A percentile compares a stretch with the other conserved stretches of the same genome.
These are phyloP conservation scores for Gobiocypris rarus DNA, from an alignment of 2,113 vertebrate genomes.

Conservation along the genomic window DNA sequence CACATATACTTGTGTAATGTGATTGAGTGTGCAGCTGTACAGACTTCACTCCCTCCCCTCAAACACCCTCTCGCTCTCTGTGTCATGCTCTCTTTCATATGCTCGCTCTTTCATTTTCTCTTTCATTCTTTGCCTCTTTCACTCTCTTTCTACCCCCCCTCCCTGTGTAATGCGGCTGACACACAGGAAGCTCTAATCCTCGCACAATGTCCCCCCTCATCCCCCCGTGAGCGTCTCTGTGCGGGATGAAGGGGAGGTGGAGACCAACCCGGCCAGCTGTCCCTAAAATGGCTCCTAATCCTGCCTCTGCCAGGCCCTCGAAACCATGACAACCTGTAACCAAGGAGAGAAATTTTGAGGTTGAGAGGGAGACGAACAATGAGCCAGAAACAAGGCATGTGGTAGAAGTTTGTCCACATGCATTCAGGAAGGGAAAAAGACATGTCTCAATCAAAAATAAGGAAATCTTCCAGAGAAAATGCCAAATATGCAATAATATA, in stretches of 20 bases:
- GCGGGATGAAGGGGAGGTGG: constrained; percentile 70
- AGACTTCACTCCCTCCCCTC: constrained; percentile 57
- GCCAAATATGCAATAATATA: not conserved
- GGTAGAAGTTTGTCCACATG: constrained; percentile 80
- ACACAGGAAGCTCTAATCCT: constrained; percentile 84
- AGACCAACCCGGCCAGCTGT: constrained; percentile 80
- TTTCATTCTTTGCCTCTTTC: constrained; percentile 76
- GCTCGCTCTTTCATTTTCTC: constrained; percentile 77
- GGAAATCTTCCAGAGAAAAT: not conserved
- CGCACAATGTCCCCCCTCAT: constrained; percentile 74
- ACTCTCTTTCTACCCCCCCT: constrained; percentile 65
- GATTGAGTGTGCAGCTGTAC: constrained; percentile 81
- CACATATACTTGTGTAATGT: constrained; percentile 69
- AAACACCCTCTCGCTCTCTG: constrained; percentile 60
- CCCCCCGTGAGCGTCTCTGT: constrained; percentile 71
- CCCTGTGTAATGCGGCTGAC: constrained; percentile 78
- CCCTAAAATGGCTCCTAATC: constrained; percentile 81
- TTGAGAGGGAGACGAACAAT: constrained; percentile 71
- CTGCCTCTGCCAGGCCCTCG: constrained; percentile 65
- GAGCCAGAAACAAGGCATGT: constrained; percentile 72
- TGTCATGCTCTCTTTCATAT: constrained; percentile 77
- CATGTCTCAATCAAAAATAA: constrained; percentile 73
- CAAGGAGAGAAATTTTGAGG: constrained; percentile 73
- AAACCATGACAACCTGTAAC: constrained; percentile 80
- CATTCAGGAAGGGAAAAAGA: constrained; percentile 61